A percentile compares a stretch with the other conserved stretches of the same genome.
These are phyloP conservation scores for Lethenteron reissneri DNA, from an alignment of 2,113 vertebrate species.

Conservation along the genomic window DNA sequence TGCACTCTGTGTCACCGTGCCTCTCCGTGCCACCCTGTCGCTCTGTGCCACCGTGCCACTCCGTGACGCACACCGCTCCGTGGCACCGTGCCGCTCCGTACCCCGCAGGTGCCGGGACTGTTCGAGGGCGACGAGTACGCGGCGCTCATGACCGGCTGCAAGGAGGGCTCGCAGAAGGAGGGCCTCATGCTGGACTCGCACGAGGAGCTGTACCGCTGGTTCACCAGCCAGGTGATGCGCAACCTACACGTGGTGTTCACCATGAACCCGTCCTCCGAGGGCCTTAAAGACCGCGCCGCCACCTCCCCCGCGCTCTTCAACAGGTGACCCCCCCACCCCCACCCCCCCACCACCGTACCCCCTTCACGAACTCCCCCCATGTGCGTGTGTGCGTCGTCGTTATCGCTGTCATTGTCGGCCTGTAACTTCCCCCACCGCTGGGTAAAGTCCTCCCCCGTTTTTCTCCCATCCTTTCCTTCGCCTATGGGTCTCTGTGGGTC, in stretches of 20 bases:
- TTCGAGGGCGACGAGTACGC: constrained; percentile 96
- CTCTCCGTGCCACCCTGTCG: no score
- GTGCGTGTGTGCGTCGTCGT: no score
- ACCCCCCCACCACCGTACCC: neutral
- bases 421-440: no score
- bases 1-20: no score
- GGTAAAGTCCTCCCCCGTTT: no score
- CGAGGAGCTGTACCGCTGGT: constrained; percentile 95
- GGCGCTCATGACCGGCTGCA: constrained; percentile 93
- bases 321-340: constrained; percentile 27
- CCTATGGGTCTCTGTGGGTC: no score
- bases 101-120: constrained; percentile 62
- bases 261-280: constrained; percentile 98
- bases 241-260: constrained; percentile 98
- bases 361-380: neutral
- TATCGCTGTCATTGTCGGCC: no score
- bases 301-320: constrained; percentile 95
- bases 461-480: no score
- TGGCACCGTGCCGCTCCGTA: no score
- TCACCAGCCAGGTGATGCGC: constrained; percentile 93
- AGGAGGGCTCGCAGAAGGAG: constrained; percentile 95
- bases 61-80: no score
- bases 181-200: constrained; percentile 93
- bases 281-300: constrained; percentile 84
- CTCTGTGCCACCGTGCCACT: no score